Evolutionary conservation across 2,113 vertebrate genomes (phyloP), one percentile per base, ranked within the genome.

Genomic region (Australoheros scitulus): DNA sequence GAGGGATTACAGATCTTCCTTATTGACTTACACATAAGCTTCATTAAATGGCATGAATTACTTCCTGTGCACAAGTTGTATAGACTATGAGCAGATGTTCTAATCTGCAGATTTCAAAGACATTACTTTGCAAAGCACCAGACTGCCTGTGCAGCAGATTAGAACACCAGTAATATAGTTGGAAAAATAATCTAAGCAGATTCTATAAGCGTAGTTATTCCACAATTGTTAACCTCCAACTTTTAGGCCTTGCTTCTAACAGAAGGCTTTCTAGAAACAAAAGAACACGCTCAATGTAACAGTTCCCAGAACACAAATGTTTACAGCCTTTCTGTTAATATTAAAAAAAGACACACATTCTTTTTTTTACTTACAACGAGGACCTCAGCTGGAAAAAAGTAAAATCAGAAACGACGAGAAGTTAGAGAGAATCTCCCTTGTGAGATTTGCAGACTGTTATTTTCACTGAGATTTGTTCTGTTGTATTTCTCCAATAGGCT

Each of bases 401-500:
- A 9, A 18, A 65, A 68, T 70, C 68, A 80, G n/a, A 91, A 88
- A 87, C 77, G 59, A 89, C 76, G 82, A 85, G 81, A 85, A 83
- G 84, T 85, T 74, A 86, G 81, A 87, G 83, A 90, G 79, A 79
- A 84, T 80, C 81, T 92, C 72, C 81, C 79, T 26, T 63, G 76
- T 85, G 87, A 92, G 82, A 91, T 92, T 88, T 92, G 84, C 78
- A 87, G 87, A 82, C 81, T 80, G 76, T 88, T 93, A 89, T 92
- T 94, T 93, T 94, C 91, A 70, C 87, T 64, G 84, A 92, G 93
- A 93, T 93, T 88, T 91, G 89, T 83, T 93, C 91, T 91, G 89
- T 93, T 92, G 91, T 92, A 88, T 92, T 93, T 92, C 91, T 91
- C 92, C 93, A 95, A 90, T 88, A 90, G 90, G 90, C 91, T 92